Base-by-base conservation (phyloP, 2,113 vertebrate species). In the Rhea pennata region DNA sequence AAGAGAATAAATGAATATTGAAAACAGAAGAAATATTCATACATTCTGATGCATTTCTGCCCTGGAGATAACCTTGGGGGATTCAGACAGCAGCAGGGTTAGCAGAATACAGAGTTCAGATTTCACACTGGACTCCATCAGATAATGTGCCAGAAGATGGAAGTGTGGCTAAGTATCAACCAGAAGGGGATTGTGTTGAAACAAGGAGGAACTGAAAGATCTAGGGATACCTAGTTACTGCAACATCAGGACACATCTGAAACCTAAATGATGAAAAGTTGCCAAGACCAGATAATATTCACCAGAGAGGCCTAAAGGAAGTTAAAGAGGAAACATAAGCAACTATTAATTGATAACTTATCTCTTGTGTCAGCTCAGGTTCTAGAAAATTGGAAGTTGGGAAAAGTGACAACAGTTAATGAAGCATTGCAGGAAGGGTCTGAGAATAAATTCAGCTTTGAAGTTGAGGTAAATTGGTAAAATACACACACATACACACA, bases 1-100 rank as follows among this genome's bases (percentile, higher is more conserved):
- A 94, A 95, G 66, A 29, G 95, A 95, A 95, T 79, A 92, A 95
- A 91, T 95, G 91, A 80, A 79, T 87, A 76, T 53, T 70, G 62
- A 78, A 54, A 90, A 66, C 54, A 79, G 73, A 85, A 89, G 89
- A 89, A 90, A 62, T 50, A 82, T 91, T 87, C 50, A 94, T 85
- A 58, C 84, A 66, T 93, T 91, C 62, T 67, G 50, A 70, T 82
- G 67, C 36, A 71, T 94, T 39, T 96, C 75, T 95, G 88, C 58
- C 54, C 92, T 83, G 54, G 42, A 69, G 78, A 80, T 83, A 86
- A 20, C 40, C 40, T 94, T 59, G 2, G 67, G 78, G 88, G 95
- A 88, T 46, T 73, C 69, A 44, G 15, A 14, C 4, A 95, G 67
- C 84, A 96, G 58, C 73, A 91, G 87, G 73, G 12, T 46, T 61